Evolutionary conservation across 2,113 vertebrate species (phyloP).

Genomic region (Sciurus niger): DNA sequence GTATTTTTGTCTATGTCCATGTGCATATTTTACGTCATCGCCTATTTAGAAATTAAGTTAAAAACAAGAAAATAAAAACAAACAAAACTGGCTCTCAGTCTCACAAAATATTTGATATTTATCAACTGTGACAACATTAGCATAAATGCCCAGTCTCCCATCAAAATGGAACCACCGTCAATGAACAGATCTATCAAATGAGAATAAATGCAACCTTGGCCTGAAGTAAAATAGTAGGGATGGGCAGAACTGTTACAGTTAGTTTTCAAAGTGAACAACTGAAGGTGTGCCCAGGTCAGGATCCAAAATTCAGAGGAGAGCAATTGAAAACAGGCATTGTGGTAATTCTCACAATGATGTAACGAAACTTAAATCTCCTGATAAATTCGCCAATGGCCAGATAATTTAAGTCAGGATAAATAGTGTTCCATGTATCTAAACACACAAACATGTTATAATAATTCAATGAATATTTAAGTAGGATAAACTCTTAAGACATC

Average conservation of each 20-base stretch:
- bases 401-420: background rate
- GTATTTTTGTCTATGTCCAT: background rate
- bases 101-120: background rate
- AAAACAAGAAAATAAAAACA: conserved; percentile 19
- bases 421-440: background rate
- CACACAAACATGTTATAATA: background rate
- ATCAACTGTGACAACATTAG: background rate
- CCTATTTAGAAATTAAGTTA: background rate
- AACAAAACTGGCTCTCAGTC: background rate
- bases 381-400: background rate
- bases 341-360: background rate
- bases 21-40: background rate
- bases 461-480: background rate
- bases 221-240: background rate
- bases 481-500: background rate
- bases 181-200: background rate
- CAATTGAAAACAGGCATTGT: background rate
- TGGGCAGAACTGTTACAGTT: background rate
- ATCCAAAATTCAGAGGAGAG: background rate
- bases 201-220: background rate
- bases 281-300: background rate
- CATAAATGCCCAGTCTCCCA: background rate
- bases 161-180: background rate
- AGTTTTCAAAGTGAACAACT: background rate
- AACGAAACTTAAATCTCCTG: background rate